phyloP scores from a whole-genome alignment of 2,888 invertebrate species.

The Hemicrepidius hirtus region DNA sequence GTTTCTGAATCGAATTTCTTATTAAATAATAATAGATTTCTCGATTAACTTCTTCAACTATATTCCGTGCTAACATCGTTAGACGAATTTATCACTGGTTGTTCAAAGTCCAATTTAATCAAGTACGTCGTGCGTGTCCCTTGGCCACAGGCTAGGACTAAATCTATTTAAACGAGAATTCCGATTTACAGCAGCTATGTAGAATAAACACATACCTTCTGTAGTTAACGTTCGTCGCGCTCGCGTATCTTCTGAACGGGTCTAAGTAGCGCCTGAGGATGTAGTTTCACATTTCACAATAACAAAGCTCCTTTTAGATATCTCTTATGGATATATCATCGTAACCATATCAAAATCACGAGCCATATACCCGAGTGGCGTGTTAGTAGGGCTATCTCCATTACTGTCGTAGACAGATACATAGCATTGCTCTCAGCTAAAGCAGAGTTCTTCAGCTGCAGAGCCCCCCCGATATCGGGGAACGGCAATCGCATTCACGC shows the following conservation, averaged over 20 bases:
- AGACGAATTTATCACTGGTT: constrained; percentile 13
- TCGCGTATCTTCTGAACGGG: constrained; percentile 31
- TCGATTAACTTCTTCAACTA: neutral
- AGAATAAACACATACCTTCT: constrained; percentile 15
- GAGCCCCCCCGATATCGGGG: constrained; percentile 53
- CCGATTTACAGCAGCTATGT: constrained; percentile 22
- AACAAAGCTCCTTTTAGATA: constrained; percentile 59
- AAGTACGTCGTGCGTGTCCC: constrained; percentile 20
- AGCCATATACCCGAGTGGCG: constrained; percentile 64
- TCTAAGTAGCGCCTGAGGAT: constrained; percentile 39
- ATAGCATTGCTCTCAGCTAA: constrained; percentile 63
- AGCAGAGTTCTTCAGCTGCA: constrained; percentile 53
- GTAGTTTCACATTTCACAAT: constrained; percentile 55
- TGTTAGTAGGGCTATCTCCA: constrained; percentile 63
- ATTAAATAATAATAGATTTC: no score
- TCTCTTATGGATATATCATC: constrained; percentile 63
- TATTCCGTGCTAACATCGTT: constrained; percentile 9
- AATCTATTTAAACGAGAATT: constrained; percentile 36
- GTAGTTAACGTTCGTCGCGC: constrained; percentile 4
- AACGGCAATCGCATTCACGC: constrained; percentile 66
- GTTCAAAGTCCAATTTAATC: constrained; percentile 29
- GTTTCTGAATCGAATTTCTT: no score
- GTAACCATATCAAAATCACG: constrained; percentile 62
- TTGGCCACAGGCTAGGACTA: constrained; percentile 30
- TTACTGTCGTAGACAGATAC: constrained; percentile 63